A percentile compares a stretch with the other conserved stretches of the same genome.
Evolutionary conservation across 2,888 invertebrate genomes (phyloP).

Genomic region (Chrysodeixis includens): DNA sequence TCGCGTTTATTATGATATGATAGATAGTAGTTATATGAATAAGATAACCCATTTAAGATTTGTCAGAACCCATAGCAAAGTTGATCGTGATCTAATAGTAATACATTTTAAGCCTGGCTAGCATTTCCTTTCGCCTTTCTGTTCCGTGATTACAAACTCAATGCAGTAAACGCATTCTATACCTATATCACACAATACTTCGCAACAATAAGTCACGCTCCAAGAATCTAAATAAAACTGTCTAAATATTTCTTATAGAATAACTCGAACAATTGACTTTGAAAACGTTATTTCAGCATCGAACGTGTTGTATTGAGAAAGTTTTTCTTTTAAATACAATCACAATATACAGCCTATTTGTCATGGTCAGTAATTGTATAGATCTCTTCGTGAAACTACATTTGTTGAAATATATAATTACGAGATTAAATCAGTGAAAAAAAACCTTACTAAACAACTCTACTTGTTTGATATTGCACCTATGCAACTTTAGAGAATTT

Average conservation of each 20-base stretch:
- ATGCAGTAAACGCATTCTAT: slow-evolving; percentile 8
- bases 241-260: background rate
- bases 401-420: background rate
- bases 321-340: background rate
- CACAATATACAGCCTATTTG: background rate
- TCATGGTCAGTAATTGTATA: slow-evolving; percentile 1
- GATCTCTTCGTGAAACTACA: background rate
- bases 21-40: too few relatives aligned
- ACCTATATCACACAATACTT: slow-evolving; percentile 14
- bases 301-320: background rate
- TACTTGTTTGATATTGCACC: too few relatives aligned
- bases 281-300: background rate
- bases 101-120: too few relatives aligned
- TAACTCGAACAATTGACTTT: background rate
- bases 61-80: too few relatives aligned
- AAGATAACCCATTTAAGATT: too few relatives aligned
- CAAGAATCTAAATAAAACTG: slow-evolving; percentile 13
- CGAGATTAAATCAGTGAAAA: too few relatives aligned
- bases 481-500: too few relatives aligned
- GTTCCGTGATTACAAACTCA: background rate
- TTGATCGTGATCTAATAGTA: too few relatives aligned
- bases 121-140: too few relatives aligned
- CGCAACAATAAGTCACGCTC: slow-evolving; percentile 38
- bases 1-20: too few relatives aligned
- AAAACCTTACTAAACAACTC: too few relatives aligned